Base-by-base conservation (phyloP, 2,888 invertebrate genomes). In the Camptogramma bilineatum region DNA sequence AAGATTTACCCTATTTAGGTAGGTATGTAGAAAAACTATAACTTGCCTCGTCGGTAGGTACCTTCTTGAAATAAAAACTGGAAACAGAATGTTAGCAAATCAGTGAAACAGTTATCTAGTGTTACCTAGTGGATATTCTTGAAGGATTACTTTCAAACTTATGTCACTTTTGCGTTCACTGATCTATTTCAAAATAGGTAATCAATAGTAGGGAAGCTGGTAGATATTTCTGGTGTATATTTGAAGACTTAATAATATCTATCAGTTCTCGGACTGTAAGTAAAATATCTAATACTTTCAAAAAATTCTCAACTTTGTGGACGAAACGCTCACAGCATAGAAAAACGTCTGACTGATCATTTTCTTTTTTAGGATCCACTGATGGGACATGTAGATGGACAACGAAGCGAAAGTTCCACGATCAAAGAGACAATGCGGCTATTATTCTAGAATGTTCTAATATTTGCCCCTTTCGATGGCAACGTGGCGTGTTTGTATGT, bases 361-460 rank as follows among this genome's bases (percentile, higher is more conserved):
- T 87, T 83, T 86, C 79, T 86, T 88, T 88, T 88, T 83, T 91
- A 91, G 91, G 89, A 72, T 70, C 74, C 77, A 64, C 72, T 77
- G 80, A 78, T 75, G 73, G 70, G 77, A 82, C 77, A 72, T 70
- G 83, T 70, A 86, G 84, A 79, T 90, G 89, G 88, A 88, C 80
- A 79, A 81, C 85, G 74, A 82, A 76, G 73, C 85, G 86, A 80
- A 87, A 86, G 84, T 89, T 77, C 83, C 80, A 87, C 52, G 72
- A 91, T 83, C 86, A 86, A 73, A 90, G 91, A 78, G 86, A 87
- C 82, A 91, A 92, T 75, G 91, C 91, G 54, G 86, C 84, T 44
- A 78, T 88, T 62, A 85, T 92, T 62, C 76, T 92, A 63, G 86
- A 90, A 75, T 87, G 78, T 75, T 90, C 91, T 39, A 92, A 89